Evolutionary conservation across 2,113 vertebrate species (phyloP), one percentile per base, ranked within the genome.

Genomic region (Sphaerodactylus townsendi): DNA sequence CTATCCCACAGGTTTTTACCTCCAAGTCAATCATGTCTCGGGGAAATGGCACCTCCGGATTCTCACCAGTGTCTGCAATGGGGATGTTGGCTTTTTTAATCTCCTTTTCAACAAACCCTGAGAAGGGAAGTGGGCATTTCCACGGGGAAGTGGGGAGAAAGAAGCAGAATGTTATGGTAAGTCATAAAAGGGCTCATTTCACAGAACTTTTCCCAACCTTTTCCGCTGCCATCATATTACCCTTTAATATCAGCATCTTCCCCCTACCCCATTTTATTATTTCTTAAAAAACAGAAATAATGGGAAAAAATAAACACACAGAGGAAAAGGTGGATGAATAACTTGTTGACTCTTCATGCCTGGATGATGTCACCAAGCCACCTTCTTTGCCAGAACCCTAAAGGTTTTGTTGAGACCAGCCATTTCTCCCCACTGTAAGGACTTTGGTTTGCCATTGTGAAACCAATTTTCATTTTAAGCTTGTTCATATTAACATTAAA

Each of bases 41-140:
- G 6, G 99, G 99, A 84, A 99, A 98, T 50, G 99, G 99, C 72
- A 99, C 98, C 93, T 99, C 99, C 0, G 99, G 99, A 90, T 99
- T 99, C 91, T 99, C 99, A 0, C 99, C 99, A 0, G 98, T 99
- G 94, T 99, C 99, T 75, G 98, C 87, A 64, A 99, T 97, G 1
- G 96, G 95, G 84, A 99, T 98, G 86, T 97, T 97, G 19, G 98
- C 99, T 90, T 98, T 98, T 91, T 97, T 98, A 83, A 99, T 99
- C 93, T 99, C 99, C 93, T 99, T 99, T 88, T 99, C 99, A 77
- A 99, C 99, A 96, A 99, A 99, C 65, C 99, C 99, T 99, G 87
- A 2, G 77, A 8, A 82, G 46, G 91, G 79, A 92, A 33, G 50
- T 37, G 50, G 56, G 10, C 2, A 0, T 11, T 13, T 10, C 10